Evolutionary conservation across 2,797 vertebrate genomes (phyloP).

Genomic region (Gallirallus australis): DNA sequence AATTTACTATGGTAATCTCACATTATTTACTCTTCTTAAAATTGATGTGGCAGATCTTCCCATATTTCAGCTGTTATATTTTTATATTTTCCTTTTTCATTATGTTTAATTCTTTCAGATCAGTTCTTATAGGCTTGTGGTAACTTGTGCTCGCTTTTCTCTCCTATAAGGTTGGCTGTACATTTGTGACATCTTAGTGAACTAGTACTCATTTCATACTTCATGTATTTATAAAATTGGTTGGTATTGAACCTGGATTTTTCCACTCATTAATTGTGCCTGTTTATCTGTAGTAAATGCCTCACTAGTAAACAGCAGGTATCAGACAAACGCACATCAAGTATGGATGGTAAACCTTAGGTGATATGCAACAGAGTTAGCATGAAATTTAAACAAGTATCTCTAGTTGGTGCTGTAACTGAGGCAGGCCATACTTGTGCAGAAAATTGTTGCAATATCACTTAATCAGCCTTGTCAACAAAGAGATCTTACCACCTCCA

Average conservation of each 20-base stretch:
- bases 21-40: background rate
- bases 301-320: background rate
- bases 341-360: background rate
- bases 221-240: background rate
- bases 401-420: constrained; percentile 35
- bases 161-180: background rate
- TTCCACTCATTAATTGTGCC: background rate
- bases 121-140: background rate
- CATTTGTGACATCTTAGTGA: background rate
- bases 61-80: background rate
- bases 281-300: background rate
- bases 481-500: constrained; percentile 35
- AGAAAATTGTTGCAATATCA: constrained; percentile 32
- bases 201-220: background rate
- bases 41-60: background rate
- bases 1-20: background rate
- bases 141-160: background rate
- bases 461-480: constrained; percentile 63
- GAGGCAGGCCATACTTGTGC: constrained; percentile 47
- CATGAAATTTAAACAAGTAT: constrained; percentile 1
- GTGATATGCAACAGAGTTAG: background rate
- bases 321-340: background rate
- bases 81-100: background rate
- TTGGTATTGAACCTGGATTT: background rate
- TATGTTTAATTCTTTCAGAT: background rate